Evolutionary conservation across 2,113 vertebrate genomes (phyloP).

Genomic region (Hylia prasina): DNA sequence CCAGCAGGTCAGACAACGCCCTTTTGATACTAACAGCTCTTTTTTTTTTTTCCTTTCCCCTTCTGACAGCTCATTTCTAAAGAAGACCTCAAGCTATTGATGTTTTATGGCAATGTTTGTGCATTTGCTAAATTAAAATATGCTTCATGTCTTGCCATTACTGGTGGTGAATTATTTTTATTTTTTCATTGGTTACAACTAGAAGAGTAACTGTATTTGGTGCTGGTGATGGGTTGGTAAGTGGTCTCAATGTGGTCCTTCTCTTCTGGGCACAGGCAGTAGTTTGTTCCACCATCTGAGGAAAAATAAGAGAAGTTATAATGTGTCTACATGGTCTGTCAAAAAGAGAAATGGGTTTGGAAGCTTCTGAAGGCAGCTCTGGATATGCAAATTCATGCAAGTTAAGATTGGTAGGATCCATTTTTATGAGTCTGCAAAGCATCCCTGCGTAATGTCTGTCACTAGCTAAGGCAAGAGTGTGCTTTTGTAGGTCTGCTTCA

Average conservation of each 20-base stretch:
- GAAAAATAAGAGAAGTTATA: not conserved
- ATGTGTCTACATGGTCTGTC: not conserved
- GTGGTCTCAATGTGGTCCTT: not conserved
- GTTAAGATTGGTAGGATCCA: not conserved
- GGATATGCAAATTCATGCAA: not conserved
- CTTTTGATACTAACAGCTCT: not conserved
- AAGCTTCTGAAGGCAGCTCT: not conserved
- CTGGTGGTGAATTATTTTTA: conserved; percentile 56
- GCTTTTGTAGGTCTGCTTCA: not conserved
- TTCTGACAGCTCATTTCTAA: conserved; percentile 44
- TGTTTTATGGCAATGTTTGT: conserved; percentile 59
- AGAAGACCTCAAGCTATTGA: conserved; percentile 34
- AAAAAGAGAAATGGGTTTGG: not conserved
- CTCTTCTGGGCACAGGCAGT: not conserved
- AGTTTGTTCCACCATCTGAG: conserved; percentile 23
- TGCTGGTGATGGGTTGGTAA: conserved; percentile 25
- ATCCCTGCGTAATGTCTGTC: not conserved
- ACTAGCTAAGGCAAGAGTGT: not conserved
- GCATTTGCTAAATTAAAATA: conserved; percentile 75
- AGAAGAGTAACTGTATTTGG: conserved; percentile 37
- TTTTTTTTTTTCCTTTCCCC: not conserved
- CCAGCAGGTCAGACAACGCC: not conserved
- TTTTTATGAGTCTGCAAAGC: not conserved
- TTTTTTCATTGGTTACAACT: conserved; percentile 44
- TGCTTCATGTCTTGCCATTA: conserved; percentile 52